Evolutionary conservation across 2,113 vertebrate genomes (phyloP), one percentile per base, ranked within the genome.

Genomic region (Pipa parva): DNA sequence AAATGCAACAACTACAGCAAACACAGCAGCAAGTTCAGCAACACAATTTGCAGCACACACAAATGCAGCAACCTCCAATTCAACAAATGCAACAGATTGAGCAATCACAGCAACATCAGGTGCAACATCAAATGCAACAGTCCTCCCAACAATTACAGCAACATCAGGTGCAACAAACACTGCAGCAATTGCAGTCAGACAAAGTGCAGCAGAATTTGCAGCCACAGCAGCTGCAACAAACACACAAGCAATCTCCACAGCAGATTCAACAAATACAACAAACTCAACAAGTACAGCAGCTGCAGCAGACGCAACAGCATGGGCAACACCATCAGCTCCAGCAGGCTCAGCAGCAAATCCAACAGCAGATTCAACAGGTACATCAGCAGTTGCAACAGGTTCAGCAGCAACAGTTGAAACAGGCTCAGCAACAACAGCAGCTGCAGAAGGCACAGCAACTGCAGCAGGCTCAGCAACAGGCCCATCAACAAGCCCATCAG

Each of bases 341-440:
- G n/a, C 52, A 56, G 28, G 18, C 52, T 13, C 60, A 31, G 24
- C 63, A 39, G 22, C 63, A 67, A n/a, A 15, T 27, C 24, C 48
- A 28, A 12, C 50, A 52, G 50, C 50, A 52, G 52, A 26, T 60
- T 18, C 58, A 69, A 7, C 60, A 63, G 18, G 18, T 42, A 78
- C 82, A 61, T 26, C 45, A 54, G 21, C 71, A 72, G 29, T 24
- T 45, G 17, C 65, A 54, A 26, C 71, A 72, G 29, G 37, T 45
- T 21, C 65, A 68, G 24, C 85, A 83, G 69, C 80, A 73, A 27
- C 88, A 84, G 5, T 71, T 74, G 66, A 71, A 27, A 58, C 63
- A 59, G 39, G 3, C 29, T n/a, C 57, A 25, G 56, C 56, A 49
- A 49, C 5, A 8, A 18, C 57, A 24, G 56, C 56, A 45, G 21